These are phyloP conservation scores for Eurytoma californica DNA, from an alignment of 2,888 invertebrate species.

Conservation along the genomic window DNA sequence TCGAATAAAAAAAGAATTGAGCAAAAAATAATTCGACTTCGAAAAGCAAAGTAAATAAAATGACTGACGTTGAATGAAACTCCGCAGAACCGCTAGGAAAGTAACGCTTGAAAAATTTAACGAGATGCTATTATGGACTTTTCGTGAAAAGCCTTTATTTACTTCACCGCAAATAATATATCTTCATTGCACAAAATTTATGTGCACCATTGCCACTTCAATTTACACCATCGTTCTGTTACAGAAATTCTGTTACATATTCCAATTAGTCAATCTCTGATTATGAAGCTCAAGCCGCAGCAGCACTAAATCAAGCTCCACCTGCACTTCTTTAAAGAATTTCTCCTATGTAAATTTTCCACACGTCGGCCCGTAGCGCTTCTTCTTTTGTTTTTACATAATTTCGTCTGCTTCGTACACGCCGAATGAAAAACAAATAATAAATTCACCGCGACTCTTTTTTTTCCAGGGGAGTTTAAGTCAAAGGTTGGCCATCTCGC, in stretches of 20 bases:
- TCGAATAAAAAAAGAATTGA: neutral
- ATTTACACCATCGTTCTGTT: no score
- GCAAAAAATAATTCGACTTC: neutral
- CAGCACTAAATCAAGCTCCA: conserved; percentile 4
- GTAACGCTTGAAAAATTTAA: no score
- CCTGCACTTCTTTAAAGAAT: neutral
- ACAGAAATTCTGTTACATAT: no score
- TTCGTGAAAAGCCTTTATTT: no score
- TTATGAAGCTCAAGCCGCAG: no score
- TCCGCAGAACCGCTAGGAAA: neutral
- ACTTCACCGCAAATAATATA: no score
- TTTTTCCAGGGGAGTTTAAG: neutral
- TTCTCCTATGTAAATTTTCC: conserved; percentile 4
- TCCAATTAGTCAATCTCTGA: no score
- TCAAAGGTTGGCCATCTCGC: conserved; percentile 31
- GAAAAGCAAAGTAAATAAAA: neutral
- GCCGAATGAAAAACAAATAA: neutral
- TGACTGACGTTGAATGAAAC: neutral
- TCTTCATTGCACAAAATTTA: no score
- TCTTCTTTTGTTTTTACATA: conserved; percentile 26
- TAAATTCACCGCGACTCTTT: conserved; percentile 12
- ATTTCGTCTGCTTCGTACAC: neutral
- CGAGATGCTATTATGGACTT: no score
- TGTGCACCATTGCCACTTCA: no score
- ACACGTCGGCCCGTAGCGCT: neutral